Evolutionary conservation across 2,888 invertebrate genomes (phyloP), one percentile per base, ranked within the genome.

Genomic region (Cryptocephalus primarius): DNA sequence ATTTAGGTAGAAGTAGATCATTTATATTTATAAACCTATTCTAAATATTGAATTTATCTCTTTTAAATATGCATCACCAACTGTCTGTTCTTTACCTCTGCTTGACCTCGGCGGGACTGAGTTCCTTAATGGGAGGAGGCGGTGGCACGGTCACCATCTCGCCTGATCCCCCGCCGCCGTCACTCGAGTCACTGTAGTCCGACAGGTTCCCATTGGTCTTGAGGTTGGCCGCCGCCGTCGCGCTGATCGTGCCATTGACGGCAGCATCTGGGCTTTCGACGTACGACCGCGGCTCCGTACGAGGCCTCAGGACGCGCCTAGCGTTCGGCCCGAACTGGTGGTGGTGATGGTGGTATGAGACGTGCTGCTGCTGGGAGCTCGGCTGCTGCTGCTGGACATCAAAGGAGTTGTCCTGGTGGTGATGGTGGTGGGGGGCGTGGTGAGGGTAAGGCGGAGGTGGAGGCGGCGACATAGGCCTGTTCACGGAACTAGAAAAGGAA

Each of bases 261-360:
- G 69, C 47, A 52, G 59, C 56, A 59, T 68, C 64, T 85, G 91
- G 1, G 85, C 88, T 62, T 68, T 90, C 90, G 0, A 88, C 88
- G 68, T 90, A 90, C 60, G 88, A 89, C 60, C 88, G 81, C 48
- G 80, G 81, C 64, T 89, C 90, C 6, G 85, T 85, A 47, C 90
- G 78, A 6, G 90, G 90, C 52, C 90, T 78, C 50, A 90, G 72
- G 60, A 88, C 88, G 48, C 90, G 75, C 53, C 88, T 56, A 1
- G 62, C 56, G 50, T 60, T 57, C 11, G 9, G 32, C 8, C 33
- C 32, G 33, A 43, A 34, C 38, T 42, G 31, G 32, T 41, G 4
- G 22, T 22, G 22, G 22, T 22, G 22, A 6, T 22, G 22, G 22
- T 22, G 22, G 32, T 45, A 47, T 34, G 41, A 39, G 44, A 9